These are phyloP conservation scores for Galemys pyrenaicus DNA, from an alignment of 2,113 vertebrate genomes.

Conservation along the genomic window DNA sequence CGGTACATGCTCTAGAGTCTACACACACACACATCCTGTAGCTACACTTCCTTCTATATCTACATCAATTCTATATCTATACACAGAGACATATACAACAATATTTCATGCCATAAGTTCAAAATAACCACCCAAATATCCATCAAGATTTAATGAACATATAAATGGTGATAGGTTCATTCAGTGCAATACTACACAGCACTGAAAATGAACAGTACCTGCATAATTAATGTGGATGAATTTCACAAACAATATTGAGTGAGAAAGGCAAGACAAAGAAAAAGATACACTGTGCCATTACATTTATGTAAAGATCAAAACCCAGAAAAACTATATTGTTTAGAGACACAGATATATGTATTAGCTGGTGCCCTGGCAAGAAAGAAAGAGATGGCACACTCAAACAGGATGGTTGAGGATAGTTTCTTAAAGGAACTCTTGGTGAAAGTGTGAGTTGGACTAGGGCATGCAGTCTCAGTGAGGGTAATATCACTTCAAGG, in stretches of 20 bases:
- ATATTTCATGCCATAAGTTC: not conserved
- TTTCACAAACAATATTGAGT: not conserved
- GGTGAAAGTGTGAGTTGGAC: not conserved
- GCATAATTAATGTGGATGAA: not conserved
- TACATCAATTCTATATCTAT: not conserved
- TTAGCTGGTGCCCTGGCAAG: not conserved
- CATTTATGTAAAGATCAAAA: not conserved
- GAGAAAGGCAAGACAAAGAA: not conserved
- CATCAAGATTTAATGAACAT: not conserved
- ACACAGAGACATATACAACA: not conserved
- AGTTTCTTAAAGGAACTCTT: not conserved
- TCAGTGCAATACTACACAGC: not conserved
- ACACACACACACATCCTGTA: not conserved
- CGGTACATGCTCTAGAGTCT: not conserved
- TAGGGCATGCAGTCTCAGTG: not conserved
- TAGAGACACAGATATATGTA: not conserved
- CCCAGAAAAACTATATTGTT: not conserved
- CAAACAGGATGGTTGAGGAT: not conserved
- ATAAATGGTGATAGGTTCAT: not conserved
- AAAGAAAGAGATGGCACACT: not conserved
- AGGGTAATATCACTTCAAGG: not conserved
- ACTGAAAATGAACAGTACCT: not conserved
- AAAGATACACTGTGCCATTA: not conserved
- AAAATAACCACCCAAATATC: slow-evolving; percentile 27
- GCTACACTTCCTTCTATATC: not conserved